Evolutionary conservation across 2,113 vertebrate genomes (phyloP), one percentile per base, ranked within the genome.

Genomic region (Nannobrachium achirus): DNA sequence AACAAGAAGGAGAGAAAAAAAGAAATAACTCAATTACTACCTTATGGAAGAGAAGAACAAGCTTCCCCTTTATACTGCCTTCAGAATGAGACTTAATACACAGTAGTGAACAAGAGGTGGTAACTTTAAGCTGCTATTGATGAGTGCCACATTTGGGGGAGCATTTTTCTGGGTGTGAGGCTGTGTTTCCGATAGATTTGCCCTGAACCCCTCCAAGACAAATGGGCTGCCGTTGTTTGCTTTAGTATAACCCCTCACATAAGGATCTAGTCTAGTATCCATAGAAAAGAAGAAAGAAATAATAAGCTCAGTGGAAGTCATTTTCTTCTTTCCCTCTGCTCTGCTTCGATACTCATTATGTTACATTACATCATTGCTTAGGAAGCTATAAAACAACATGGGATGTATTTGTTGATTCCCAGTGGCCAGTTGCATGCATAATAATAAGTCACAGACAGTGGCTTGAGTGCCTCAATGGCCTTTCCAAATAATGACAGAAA

Each of bases 371-470:
- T 66, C 66, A 83, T 63, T 50, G 57, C 51, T 73, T 39, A 63
- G 7, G 57, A 73, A 50, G 63, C 66, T 64, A 63, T 84, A 76
- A 81, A 85, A 87, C 66, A 69, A 77, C 74, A 78, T 52, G 46
- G 58, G 56, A 72, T 78, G 16, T 73, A 51, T 76, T 73, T 71
- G 61, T 63, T 62, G 66, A 58, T 69, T 57, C 65, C 67, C 73
- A 69, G 53, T 56, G 6, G 58, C 39, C 50, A 48, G 57, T 60
- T 65, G 33, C 50, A 75, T 55, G 71, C 10, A 42, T 11, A 59
- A 48, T 6, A 14, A 65, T 20, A 42, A 38, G 45, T 56, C 7
- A 58, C 14, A 15, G 15, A n/a, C n/a, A n/a, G n/a, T 40, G 39
- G 63, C 20, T 59, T 9, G 19, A 42, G 13, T n/a, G 15, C 19